phyloP scores from a whole-genome alignment of 1,140 invertebrate genomes.

The Zelostemma sp. region DNA sequence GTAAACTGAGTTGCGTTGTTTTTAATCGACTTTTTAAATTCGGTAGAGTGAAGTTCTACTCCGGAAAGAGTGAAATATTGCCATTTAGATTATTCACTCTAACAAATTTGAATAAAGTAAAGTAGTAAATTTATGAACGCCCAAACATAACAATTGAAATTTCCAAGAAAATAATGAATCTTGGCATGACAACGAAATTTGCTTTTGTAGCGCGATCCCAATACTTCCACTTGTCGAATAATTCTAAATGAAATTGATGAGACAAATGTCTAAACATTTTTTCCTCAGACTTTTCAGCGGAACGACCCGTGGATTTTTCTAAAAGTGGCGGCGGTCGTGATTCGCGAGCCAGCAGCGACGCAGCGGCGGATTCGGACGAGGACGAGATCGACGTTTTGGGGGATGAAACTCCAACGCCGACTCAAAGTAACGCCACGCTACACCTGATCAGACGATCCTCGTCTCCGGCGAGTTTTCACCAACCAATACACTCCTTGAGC shows the following conservation, averaged over 20 bases:
- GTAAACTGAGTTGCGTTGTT: too few relatives aligned
- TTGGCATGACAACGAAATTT: too few relatives aligned
- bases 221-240: too few relatives aligned
- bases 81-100: too few relatives aligned
- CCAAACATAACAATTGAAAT: too few relatives aligned
- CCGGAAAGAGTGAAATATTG: too few relatives aligned
- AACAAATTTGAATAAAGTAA: too few relatives aligned
- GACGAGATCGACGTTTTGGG: slow-evolving; percentile 68
- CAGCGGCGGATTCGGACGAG: slow-evolving; percentile 59
- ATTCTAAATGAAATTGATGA: slow-evolving; percentile 6
- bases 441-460: slow-evolving; percentile 49
- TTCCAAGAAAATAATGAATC: too few relatives aligned
- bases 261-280: slow-evolving; percentile 1
- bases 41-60: too few relatives aligned
- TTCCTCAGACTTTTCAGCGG: slow-evolving; percentile 46
- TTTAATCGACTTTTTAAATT: too few relatives aligned
- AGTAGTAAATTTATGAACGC: too few relatives aligned
- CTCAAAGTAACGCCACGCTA: slow-evolving; percentile 31
- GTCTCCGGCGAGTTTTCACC: slow-evolving; percentile 53
- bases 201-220: too few relatives aligned
- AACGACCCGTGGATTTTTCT: slow-evolving; percentile 67
- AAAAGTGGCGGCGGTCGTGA: slow-evolving; percentile 58
- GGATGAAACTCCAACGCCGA: slow-evolving; percentile 56
- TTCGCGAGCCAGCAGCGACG: slow-evolving; percentile 63
- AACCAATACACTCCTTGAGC: slow-evolving; percentile 30